phyloP scores from a whole-genome alignment of 2,113 vertebrate species.

The Hylia prasina region DNA sequence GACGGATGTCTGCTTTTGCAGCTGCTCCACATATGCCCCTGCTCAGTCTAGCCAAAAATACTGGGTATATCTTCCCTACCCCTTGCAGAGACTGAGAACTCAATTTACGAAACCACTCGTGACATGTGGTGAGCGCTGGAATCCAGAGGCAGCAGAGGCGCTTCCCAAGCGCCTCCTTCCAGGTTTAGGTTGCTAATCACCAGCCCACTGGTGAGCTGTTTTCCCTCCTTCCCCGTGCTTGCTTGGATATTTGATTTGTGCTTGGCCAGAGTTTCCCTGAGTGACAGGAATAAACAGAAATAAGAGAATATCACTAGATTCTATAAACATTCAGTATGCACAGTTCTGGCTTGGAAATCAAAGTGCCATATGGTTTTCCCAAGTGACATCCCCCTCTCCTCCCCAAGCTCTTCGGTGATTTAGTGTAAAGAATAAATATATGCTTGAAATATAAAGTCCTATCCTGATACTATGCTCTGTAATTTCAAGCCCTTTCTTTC shows the following conservation, averaged over 20 bases:
- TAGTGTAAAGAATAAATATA: background rate
- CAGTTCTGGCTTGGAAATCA: background rate
- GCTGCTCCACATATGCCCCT: conserved; percentile 38
- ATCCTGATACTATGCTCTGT: background rate
- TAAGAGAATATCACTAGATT: background rate
- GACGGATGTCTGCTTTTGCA: conserved; percentile 31
- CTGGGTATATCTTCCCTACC: conserved; percentile 4
- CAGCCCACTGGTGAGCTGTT: background rate
- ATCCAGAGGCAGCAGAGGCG: background rate
- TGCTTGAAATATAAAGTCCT: background rate
- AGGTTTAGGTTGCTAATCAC: background rate
- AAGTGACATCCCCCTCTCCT: background rate
- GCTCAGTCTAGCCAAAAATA: background rate
- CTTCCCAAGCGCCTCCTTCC: background rate
- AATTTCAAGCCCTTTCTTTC: background rate
- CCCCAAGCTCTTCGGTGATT: background rate
- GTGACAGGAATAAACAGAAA: conserved; percentile 50
- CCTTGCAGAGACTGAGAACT: conserved; percentile 47
- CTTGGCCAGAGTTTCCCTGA: conserved; percentile 8
- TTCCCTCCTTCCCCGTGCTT: background rate
- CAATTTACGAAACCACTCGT: background rate
- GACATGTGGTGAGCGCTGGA: background rate
- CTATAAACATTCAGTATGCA: conserved; percentile 32
- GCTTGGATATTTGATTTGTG: background rate
- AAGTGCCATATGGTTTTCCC: conserved; percentile 15